phyloP scores from a whole-genome alignment of 2,113 vertebrate species.

The Buteo buteo region DNA sequence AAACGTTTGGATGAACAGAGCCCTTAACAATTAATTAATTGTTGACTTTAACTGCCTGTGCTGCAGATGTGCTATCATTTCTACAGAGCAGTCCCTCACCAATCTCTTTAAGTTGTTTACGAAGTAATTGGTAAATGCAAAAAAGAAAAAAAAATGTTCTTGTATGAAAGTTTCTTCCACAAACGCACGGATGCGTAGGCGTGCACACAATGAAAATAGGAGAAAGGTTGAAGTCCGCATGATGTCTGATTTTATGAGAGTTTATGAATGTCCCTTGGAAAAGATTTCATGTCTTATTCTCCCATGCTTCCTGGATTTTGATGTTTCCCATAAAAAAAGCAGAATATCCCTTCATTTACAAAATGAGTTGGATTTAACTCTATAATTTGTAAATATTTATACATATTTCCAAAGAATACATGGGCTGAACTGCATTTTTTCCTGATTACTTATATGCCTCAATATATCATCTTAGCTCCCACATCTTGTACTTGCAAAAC shows the following conservation, averaged over 20 bases:
- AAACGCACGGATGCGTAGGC: neutral
- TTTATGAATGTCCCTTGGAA: conserved; percentile 49
- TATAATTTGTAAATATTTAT: conserved; percentile 78
- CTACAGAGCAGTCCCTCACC: conserved; percentile 25
- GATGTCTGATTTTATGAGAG: conserved; percentile 24
- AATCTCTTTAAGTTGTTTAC: conserved; percentile 49
- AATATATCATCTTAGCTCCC: conserved; percentile 69
- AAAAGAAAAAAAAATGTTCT: neutral
- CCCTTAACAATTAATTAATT: conserved; percentile 62
- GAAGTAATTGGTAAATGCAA: conserved; percentile 9
- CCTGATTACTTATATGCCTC: conserved; percentile 69
- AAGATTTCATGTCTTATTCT: conserved; percentile 35
- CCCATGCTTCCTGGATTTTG: conserved; percentile 51
- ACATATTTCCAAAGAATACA: conserved; percentile 73
- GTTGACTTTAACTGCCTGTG: conserved; percentile 58
- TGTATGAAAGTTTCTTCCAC: conserved; percentile 20
- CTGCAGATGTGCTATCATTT: conserved; percentile 51
- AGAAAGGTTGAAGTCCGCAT: conserved; percentile 35
- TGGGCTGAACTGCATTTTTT: conserved; percentile 70
- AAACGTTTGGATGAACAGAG: conserved; percentile 47
- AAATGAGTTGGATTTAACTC: conserved; percentile 71
- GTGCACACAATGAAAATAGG: conserved; percentile 47
- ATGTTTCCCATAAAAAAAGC: conserved; percentile 53
- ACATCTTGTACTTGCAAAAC: conserved; percentile 66
- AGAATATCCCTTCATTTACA: conserved; percentile 71